Percentiles rank a stretch among this genome's conserved stretches.
phyloP scores from a whole-genome alignment of 2,113 vertebrate species.

The Collichthys lucidus region DNA sequence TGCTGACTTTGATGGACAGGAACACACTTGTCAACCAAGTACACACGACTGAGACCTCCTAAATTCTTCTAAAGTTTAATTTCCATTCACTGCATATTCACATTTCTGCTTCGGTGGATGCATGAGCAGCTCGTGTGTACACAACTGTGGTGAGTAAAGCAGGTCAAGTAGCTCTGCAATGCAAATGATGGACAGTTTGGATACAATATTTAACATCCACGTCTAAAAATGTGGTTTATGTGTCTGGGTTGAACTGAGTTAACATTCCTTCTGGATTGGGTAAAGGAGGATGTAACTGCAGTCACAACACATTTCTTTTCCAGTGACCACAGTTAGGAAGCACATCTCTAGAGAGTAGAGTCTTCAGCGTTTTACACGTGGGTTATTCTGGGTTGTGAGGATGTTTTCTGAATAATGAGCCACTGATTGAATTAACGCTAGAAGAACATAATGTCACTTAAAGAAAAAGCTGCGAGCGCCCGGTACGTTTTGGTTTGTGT shows the following conservation, averaged over 20 bases:
- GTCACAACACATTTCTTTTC: background rate
- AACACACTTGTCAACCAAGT: background rate
- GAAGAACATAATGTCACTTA: slow-evolving; percentile 7
- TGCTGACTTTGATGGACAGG: no score
- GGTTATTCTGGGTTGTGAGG: slow-evolving; percentile 1
- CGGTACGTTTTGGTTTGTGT: background rate
- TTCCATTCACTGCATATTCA: background rate
- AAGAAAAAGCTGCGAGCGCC: background rate
- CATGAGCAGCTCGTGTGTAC: background rate
- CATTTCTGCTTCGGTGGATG: background rate
- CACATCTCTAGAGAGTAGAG: background rate
- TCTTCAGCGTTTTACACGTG: background rate
- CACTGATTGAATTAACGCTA: background rate
- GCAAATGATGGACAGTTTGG: background rate
- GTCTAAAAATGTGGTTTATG: background rate
- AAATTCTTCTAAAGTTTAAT: background rate
- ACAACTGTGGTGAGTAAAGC: background rate
- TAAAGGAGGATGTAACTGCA: background rate
- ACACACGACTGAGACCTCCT: background rate
- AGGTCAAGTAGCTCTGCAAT: background rate
- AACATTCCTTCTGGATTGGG: background rate
- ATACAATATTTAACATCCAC: no score
- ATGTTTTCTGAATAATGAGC: slow-evolving; percentile 9
- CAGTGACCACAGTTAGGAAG: background rate
- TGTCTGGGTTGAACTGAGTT: background rate